A percentile compares a stretch with the other conserved stretches of the same genome.
Conservation (phyloP, 1,140 invertebrate species). For the Nasonia giraulti region DNA sequence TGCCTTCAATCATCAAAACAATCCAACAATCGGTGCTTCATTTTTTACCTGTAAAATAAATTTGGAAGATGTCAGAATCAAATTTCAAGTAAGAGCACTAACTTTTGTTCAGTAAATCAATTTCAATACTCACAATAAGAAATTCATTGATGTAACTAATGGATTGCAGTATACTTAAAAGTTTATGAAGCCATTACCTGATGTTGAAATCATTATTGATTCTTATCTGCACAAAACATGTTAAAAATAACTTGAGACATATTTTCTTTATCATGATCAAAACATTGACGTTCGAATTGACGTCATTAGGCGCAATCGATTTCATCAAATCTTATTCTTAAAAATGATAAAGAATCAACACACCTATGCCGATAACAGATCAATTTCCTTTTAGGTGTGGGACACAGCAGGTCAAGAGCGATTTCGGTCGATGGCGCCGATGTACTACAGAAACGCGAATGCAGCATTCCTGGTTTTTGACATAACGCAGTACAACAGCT, state of each 20-base stretch:
- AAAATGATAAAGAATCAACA: constrained; percentile 23
- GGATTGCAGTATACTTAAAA: no score
- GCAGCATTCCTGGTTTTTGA: constrained; percentile 92
- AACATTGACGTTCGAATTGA: no score
- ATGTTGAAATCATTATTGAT: no score
- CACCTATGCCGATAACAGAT: constrained; percentile 55
- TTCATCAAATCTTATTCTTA: constrained; percentile 1
- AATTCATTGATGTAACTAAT: no score
- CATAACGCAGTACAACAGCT: constrained; percentile 84
- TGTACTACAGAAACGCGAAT: constrained; percentile 94
- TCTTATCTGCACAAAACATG: no score
- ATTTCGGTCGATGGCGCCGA: constrained; percentile 91
- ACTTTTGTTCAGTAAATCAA: no score
- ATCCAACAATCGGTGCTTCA: constrained; percentile 90
- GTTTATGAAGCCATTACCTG: no score
- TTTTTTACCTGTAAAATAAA: constrained; percentile 90
- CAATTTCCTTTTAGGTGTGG: constrained; percentile 79
- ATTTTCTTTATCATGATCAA: neutral
- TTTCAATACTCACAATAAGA: no score
- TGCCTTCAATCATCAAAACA: constrained; percentile 82
- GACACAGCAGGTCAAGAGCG: constrained; percentile 89
- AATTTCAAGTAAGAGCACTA: constrained; percentile 79
- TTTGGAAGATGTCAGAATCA: constrained; percentile 80
- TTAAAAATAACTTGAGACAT: neutral
- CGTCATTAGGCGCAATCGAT: no score